phyloP scores from a whole-genome alignment of 2,888 invertebrate genomes.

The Amaurobius ferox region DNA sequence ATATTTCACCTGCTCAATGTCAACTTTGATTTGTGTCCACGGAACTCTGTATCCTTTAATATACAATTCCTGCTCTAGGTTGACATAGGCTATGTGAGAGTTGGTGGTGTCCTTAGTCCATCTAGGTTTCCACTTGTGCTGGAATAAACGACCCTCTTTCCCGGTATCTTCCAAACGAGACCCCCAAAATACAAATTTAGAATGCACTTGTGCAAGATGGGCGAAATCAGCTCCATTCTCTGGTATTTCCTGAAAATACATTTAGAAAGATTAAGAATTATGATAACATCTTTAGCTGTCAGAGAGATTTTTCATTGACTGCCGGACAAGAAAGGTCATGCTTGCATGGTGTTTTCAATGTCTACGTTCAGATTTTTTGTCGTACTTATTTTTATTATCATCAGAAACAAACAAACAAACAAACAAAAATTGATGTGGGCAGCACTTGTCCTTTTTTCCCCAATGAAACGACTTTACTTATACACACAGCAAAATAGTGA shows the following conservation, averaged over 20 bases:
- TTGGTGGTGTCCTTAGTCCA: constrained; percentile 81
- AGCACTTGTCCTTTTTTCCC: too few relatives aligned
- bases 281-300: too few relatives aligned
- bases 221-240: constrained; percentile 93
- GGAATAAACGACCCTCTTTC: constrained; percentile 78
- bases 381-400: too few relatives aligned
- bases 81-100: constrained; percentile 83
- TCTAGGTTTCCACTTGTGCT: constrained; percentile 82
- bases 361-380: too few relatives aligned
- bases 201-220: constrained; percentile 87
- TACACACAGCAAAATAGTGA: too few relatives aligned
- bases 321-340: too few relatives aligned
- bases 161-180: constrained; percentile 77
- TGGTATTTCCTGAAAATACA: constrained; percentile 87
- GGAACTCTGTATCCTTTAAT: constrained; percentile 81
- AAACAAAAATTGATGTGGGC: too few relatives aligned
- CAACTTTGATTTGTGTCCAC: constrained; percentile 82
- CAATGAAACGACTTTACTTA: too few relatives aligned
- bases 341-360: too few relatives aligned
- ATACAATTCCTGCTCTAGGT: constrained; percentile 82
- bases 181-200: constrained; percentile 81
- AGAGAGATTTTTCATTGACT: too few relatives aligned
- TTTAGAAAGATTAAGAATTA: too few relatives aligned
- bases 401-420: too few relatives aligned
- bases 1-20: constrained; percentile 83